Evolutionary conservation across 2,888 invertebrate species (phyloP), one percentile per base, ranked within the genome.

Genomic region (Diarsia dahlii): DNA sequence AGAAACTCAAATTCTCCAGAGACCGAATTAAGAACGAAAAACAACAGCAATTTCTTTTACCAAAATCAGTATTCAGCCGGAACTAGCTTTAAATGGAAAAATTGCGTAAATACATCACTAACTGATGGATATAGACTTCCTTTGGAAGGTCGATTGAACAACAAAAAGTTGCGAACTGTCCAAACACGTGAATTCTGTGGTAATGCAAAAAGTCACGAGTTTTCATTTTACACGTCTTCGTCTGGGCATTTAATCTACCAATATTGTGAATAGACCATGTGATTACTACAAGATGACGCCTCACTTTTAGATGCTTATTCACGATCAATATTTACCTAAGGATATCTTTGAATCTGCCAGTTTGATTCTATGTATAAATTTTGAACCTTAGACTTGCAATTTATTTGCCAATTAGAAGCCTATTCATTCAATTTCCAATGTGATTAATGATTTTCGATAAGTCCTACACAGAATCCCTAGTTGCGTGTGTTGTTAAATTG

Each of bases 161-260:
- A 60, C 52, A 60, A 75, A 82, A 84, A 71, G 54, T 60, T 56
- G 70, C n/a, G 6, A 75, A 75, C 34, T 74, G 62, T 13, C 12
- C 20, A 64, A 45, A 54, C 70, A 80, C 64, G 45, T 60, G 15
- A 52, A 64, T 20, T 54, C 39, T 28, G 62, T 45, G 60, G 28
- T 77, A n/a, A 66, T 54, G 74, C 67, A 78, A 84, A 78, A 74
- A 67, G 58, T 86, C 86, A 78, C 73, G 78, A 76, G 60, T 73
- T 58, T 64, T 76, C 62, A 62, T 70, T 80, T 74, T 39, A 66
- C 83, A 79, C 12, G 56, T 63, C 52, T 64, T 74, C 12, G 56
- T 63, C 52, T 64, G 28, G 15, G 28, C 23, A 52, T 69, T 39
- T 20, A 63, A 63, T 28, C n/a, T 45, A 54, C 39, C 46, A 72